Evolutionary conservation across 2,797 vertebrate genomes (phyloP).

Genomic region (Microchirus variegatus): DNA sequence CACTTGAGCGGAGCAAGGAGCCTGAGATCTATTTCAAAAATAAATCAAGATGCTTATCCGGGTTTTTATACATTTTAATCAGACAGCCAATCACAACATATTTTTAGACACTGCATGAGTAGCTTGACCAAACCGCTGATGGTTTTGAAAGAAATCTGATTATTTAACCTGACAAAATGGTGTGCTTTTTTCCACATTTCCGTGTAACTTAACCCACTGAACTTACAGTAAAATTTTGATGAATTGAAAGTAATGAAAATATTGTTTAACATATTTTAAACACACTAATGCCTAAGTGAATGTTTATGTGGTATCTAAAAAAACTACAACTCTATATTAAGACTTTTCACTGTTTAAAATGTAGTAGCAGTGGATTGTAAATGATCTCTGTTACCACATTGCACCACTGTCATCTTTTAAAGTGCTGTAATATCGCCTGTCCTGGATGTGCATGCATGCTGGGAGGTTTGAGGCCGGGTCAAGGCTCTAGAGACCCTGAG

Average conservation of each 20-base stretch:
- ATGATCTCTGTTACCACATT: conserved; percentile 25
- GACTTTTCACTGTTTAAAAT: conserved; percentile 34
- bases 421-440: conserved; percentile 5
- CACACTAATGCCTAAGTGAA: conserved; percentile 25
- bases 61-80: conserved; percentile 49
- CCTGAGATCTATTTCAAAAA: conserved; percentile 63
- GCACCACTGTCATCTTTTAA: conserved; percentile 29
- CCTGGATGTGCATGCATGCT: conserved; percentile 20
- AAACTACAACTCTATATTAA: conserved; percentile 33
- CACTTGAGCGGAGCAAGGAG: conserved; percentile 4
- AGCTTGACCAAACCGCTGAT: conserved; percentile 49
- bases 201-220: conserved; percentile 47
- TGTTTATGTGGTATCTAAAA: conserved; percentile 47
- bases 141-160: conserved; percentile 69
- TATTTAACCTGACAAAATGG: conserved; percentile 66
- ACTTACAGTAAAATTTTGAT: conserved; percentile 35
- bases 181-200: conserved; percentile 59
- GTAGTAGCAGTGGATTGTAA: conserved; percentile 32
- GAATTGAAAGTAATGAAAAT: conserved; percentile 28
- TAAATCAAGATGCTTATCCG: conserved; percentile 73
- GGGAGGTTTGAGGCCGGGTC: conserved; percentile 34
- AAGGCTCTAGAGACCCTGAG: conserved; percentile 14
- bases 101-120: conserved; percentile 49
- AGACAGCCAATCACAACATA: conserved; percentile 67
- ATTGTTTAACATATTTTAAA: conserved; percentile 34